Conservation (phyloP, 2,888 invertebrate genomes). For the Criorhina ranunculi region DNA sequence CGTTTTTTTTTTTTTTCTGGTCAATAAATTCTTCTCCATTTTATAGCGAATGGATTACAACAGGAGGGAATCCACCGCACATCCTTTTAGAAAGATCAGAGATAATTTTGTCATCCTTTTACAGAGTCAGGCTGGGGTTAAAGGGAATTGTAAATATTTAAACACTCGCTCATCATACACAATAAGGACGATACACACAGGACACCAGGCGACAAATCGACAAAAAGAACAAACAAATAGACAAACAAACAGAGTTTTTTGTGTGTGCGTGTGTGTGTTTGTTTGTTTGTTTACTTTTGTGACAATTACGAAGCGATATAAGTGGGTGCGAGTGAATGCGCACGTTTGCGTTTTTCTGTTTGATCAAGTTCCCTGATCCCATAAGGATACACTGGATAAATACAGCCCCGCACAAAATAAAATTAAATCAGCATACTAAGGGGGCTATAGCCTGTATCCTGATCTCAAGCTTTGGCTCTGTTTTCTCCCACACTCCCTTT, state of each 20-base stretch:
- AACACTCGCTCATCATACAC: constrained; percentile 43
- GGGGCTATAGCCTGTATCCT: no score
- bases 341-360: constrained; percentile 69
- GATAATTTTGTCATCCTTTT: constrained; percentile 57
- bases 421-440: constrained; percentile 72
- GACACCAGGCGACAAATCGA: constrained; percentile 61
- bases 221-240: constrained; percentile 71
- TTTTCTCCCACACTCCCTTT: no score
- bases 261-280: constrained; percentile 4
- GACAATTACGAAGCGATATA: constrained; percentile 71
- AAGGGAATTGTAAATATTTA: constrained; percentile 56
- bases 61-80: constrained; percentile 4
- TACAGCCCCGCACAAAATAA: constrained; percentile 57
- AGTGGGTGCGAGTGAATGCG: constrained; percentile 69
- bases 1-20: background rate
- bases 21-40: constrained; percentile 28
- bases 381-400: constrained; percentile 71
- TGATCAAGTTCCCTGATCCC: constrained; percentile 72
- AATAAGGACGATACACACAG: constrained; percentile 1
- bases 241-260: constrained; percentile 46
- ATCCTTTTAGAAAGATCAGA: constrained; percentile 62
- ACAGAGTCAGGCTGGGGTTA: constrained; percentile 37
- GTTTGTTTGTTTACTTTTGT: constrained; percentile 62
- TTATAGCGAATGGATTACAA: constrained; percentile 36
- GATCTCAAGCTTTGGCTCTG: no score